Conservation (phyloP, 2,888 invertebrate genomes). For the Drosophila heteroneura region DNA sequence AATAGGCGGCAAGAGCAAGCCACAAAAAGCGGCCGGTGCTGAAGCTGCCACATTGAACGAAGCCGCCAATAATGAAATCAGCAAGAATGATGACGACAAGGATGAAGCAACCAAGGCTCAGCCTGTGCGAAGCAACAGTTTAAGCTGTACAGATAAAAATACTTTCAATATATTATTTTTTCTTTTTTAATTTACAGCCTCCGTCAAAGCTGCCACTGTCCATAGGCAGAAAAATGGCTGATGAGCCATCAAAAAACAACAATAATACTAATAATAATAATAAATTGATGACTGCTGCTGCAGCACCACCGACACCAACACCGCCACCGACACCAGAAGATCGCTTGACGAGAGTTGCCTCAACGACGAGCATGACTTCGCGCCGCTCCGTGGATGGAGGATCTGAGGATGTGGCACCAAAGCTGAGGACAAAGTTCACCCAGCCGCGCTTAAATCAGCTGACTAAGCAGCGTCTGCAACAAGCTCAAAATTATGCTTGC, state of each 20-base stretch:
- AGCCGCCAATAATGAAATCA: neutral
- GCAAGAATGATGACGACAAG: neutral
- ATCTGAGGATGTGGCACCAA: conserved; percentile 3
- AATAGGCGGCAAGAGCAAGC: neutral
- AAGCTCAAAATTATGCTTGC: no score
- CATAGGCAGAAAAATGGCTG: neutral
- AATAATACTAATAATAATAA: neutral
- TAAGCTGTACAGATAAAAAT: neutral
- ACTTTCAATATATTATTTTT: neutral
- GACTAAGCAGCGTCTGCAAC: conserved; percentile 23
- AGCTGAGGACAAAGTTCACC: conserved; percentile 11
- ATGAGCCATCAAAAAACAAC: neutral
- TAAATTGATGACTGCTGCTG: neutral
- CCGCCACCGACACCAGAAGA: neutral
- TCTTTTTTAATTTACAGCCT: neutral
- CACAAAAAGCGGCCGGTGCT: neutral
- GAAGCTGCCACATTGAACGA: neutral
- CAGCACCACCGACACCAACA: neutral
- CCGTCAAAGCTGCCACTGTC: neutral
- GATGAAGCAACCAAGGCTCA: neutral
- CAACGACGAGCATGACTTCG: neutral
- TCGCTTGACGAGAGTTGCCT: neutral
- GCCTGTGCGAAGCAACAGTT: neutral
- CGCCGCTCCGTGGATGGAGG: neutral
- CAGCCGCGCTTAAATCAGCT: conserved; percentile 38